These are phyloP conservation scores for Prietella phreatophila DNA, from an alignment of 2,113 vertebrate genomes.

Conservation along the genomic window DNA sequence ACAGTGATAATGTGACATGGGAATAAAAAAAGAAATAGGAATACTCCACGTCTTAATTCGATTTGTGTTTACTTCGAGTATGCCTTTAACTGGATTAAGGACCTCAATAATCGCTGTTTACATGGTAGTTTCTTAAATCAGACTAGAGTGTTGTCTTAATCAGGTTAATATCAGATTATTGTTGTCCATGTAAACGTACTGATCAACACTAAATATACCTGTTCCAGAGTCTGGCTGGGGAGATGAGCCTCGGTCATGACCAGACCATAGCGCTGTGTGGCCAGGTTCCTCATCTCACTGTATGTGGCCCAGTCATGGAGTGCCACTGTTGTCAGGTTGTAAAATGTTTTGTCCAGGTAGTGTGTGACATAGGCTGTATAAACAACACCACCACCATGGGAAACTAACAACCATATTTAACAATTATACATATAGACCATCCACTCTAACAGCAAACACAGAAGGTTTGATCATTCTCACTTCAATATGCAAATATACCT, in stretches of 20 bases:
- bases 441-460: neutral
- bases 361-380: slow-evolving; percentile 90
- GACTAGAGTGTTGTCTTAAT: no score
- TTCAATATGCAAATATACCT: neutral
- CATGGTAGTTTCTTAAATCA: no score
- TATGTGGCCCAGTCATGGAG: slow-evolving; percentile 99
- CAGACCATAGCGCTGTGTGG: slow-evolving; percentile 92
- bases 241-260: slow-evolving; percentile 96
- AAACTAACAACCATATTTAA: neutral
- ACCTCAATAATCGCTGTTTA: no score
- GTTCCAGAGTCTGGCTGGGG: slow-evolving; percentile 96
- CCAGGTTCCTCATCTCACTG: slow-evolving; percentile 97
- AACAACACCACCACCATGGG: neutral
- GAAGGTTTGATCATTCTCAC: neutral
- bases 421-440: neutral
- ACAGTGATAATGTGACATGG: no score
- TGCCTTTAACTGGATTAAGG: no score
- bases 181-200: no score
- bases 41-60: no score
- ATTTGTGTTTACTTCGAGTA: no score
- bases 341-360: slow-evolving; percentile 98
- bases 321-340: slow-evolving; percentile 95
- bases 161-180: no score
- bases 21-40: no score
- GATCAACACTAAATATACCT: slow-evolving; percentile 70